A percentile compares a stretch with the other conserved stretches of the same genome.
These are phyloP conservation scores for Catharus minimus DNA, from an alignment of 2,113 vertebrate species.

Conservation along the genomic window DNA sequence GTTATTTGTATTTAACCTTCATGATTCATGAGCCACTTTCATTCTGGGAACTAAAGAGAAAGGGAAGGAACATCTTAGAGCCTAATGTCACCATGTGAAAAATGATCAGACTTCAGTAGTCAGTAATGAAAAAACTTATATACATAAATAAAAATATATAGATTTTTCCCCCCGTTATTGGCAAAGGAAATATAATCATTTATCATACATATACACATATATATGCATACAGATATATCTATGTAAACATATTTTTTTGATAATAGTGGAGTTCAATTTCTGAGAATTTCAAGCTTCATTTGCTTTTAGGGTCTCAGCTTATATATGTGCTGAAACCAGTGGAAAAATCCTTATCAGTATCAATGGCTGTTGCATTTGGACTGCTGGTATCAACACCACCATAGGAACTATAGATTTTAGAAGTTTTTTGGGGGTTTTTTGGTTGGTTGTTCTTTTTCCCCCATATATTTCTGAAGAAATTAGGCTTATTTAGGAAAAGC, in stretches of 20 bases:
- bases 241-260: no score
- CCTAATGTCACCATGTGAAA: not conserved
- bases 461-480: not conserved
- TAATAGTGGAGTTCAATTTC: not conserved
- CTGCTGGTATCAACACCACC: not conserved
- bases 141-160: not conserved
- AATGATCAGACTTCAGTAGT: not conserved
- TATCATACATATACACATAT: not conserved
- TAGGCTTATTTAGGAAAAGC: not conserved
- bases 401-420: not conserved
- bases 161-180: not conserved
- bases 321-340: not conserved
- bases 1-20: conserved; percentile 51
- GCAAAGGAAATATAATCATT: not conserved
- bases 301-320: not conserved
- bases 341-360: not conserved
- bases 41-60: not conserved
- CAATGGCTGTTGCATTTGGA: not conserved
- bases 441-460: fast-evolving
- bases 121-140: not conserved
- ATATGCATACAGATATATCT: not conserved
- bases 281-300: not conserved
- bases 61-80: not conserved
- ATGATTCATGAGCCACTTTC: conserved; percentile 22
- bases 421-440: no score